These are phyloP conservation scores for Pithecia hirsuta DNA, from an alignment of 2,797 vertebrate genomes.

Conservation along the genomic window DNA sequence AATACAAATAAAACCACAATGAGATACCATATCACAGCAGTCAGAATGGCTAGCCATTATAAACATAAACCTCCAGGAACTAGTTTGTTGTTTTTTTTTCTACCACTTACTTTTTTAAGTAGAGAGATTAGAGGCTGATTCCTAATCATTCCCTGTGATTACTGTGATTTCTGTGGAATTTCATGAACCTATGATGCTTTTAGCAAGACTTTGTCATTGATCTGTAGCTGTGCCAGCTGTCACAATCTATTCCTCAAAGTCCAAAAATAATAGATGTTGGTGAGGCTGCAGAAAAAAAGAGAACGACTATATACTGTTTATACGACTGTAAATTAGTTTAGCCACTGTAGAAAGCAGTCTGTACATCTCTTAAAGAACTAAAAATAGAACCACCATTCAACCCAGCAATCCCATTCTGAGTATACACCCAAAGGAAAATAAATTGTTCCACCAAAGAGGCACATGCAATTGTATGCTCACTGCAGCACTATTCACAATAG, in stretches of 20 bases:
- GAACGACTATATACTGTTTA: background rate
- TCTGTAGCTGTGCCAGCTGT: background rate
- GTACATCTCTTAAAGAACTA: background rate
- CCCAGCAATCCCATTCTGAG: background rate
- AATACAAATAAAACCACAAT: background rate
- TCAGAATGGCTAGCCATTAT: background rate
- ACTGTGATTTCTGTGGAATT: background rate
- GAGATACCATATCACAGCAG: background rate
- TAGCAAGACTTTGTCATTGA: background rate
- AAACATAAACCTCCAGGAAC: background rate
- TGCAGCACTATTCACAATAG: background rate
- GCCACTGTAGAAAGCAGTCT: background rate
- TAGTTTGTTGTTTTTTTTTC: background rate
- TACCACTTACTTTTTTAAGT: constrained; percentile 20
- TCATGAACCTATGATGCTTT: background rate
- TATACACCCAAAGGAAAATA: background rate
- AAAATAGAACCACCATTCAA: background rate
- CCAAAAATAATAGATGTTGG: background rate
- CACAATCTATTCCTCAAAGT: background rate
- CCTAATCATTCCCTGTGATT: background rate
- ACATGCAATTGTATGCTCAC: background rate
- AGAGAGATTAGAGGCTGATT: background rate
- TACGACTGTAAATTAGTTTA: background rate
- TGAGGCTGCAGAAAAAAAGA: background rate
- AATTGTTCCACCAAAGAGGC: background rate